Evolutionary conservation across 2,888 invertebrate species (phyloP), one percentile per base, ranked within the genome.

Genomic region (Sarcophaga carnaria): DNA sequence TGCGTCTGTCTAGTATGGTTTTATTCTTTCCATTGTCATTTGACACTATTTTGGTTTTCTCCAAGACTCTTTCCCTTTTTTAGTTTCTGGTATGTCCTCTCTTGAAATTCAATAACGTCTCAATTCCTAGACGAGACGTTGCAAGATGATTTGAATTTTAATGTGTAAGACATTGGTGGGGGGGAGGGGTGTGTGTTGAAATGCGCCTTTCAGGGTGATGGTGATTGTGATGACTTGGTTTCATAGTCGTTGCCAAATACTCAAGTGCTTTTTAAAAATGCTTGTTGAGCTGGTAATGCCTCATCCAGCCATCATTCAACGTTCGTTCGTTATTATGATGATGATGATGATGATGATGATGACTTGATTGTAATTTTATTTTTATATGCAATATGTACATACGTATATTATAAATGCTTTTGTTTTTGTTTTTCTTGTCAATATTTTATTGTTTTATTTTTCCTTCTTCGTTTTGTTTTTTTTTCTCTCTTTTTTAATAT

Each of bases 261-360:
- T 87, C 84, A 81, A 87, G 84, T 84, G 79, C 70, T 84, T 82
- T 78, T 87, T 87, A 63, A 70, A 82, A 87, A 69, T 76, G 87
- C 78, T 87, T 81, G 79, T 84, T 84, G 81, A 87, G 81, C 71
- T 79, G 70, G 62, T 81, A 84, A 81, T 84, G 84, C 76, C 71
- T 63, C 81, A 76, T 85, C 81, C 54, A 54, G 12, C 17, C 54
- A 17, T 54, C 54, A 17, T 2, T 0, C 54, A 17, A 37, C 10
- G 37, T 37, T 37, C 37, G 84, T 81, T 79, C 54, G 20, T 45
- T 69, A 10, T 66, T 66, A 66, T 66, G 17, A 45, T 37, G 37
- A 47, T 72, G 59, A 85, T 66, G 17, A 45, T 37, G 37, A 66
- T 66, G 17, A 45, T 37, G 37, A 47, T 72, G 59, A 85, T 78